Base-by-base conservation (phyloP, 1,140 invertebrate genomes). In the Ostrea edulis region DNA sequence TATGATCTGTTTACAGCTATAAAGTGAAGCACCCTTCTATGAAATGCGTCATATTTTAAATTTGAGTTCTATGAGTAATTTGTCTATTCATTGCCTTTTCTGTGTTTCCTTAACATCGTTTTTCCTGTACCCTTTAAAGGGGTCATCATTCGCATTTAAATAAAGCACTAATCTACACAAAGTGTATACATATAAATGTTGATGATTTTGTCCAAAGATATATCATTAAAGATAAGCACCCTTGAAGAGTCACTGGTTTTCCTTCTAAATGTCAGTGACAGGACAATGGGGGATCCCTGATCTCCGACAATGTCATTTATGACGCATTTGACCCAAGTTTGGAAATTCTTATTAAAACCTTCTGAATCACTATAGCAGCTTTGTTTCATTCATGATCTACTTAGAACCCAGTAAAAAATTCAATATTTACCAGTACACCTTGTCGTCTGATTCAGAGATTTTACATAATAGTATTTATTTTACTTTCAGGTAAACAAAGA, bases 401-500 rank as follows among this genome's bases (percentile, higher is more conserved):
- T 77, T 44, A 77, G 68, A 77, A 12, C 9, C 22, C 25, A 25
- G 68, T 77, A 25, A 25, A n/a, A 77, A 29, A 77, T 25, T 77
- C 68, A 77, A 77, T 77, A 77, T 77, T 77, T 77, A 77, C 68
- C 68, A 77, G 35, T 35, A 77, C 68, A 9, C 68, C 29, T 2
- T 25, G 12, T 25, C 11, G 68, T 77, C 68, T 77, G 68, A 77
- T 77, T 77, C 25, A 77, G 68, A 44, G 12, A 77, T 25, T 77
- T 77, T 77, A 77, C 68, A 77, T 77, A 77, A 77, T 77, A 22
- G 25, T 77, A 77, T 77, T 77, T 77, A 77, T 77, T 77, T 77
- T 77, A 77, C 68, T 77, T 77, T 77, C 68, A 77, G 68, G 68
- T 77, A 22, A 77, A 77, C 68, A 77, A 77, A 77, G 68, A 77